These are phyloP conservation scores for Leptinotarsa texana DNA, from an alignment of 1,140 invertebrate genomes.

Conservation along the genomic window DNA sequence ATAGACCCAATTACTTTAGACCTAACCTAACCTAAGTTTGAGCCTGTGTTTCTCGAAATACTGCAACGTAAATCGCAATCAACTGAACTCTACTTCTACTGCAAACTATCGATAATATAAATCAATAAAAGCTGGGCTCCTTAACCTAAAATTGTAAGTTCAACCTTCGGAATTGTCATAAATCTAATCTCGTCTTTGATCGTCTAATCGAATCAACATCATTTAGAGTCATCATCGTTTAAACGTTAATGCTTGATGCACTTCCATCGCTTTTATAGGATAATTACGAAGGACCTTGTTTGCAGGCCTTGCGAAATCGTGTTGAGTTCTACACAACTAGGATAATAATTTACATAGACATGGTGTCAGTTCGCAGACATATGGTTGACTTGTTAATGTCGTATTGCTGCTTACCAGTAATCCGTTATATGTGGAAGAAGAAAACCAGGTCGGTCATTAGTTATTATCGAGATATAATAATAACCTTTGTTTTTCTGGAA, in stretches of 20 bases:
- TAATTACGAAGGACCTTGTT: conserved; percentile 5
- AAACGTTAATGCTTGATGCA: neutral
- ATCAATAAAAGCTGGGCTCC: neutral
- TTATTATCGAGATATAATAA: neutral
- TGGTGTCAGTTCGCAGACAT: neutral
- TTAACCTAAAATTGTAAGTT: neutral
- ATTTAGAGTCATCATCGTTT: neutral
- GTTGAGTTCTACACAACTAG: neutral
- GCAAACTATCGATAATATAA: neutral
- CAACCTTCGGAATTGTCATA: neutral
- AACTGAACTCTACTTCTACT: neutral
- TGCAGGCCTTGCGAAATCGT: neutral
- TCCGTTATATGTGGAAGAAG: neutral
- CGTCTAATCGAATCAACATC: neutral
- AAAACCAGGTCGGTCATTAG: neutral
- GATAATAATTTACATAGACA: neutral
- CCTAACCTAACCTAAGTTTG: neutral
- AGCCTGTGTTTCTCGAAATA: neutral
- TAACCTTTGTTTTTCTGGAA: neutral
- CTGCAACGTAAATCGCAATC: neutral
- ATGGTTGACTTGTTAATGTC: neutral
- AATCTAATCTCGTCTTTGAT: neutral
- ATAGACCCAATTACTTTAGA: no score
- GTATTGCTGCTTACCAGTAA: neutral
- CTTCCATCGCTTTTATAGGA: neutral